phyloP scores from a whole-genome alignment of 2,888 invertebrate species.

The Tipula confusa region DNA sequence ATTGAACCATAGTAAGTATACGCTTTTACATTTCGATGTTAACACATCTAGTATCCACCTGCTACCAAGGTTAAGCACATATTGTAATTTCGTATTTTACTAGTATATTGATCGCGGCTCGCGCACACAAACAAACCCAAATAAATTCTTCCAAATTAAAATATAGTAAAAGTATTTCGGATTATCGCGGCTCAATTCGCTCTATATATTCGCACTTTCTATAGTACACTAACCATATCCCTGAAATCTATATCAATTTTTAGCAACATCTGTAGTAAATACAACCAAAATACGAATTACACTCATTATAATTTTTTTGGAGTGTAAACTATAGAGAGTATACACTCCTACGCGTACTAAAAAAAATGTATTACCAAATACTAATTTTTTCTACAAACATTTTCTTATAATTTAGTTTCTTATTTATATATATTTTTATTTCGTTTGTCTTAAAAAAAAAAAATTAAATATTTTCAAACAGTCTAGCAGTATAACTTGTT shows the following conservation, averaged over 20 bases:
- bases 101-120: background rate
- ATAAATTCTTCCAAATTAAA: background rate
- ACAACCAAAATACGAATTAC: background rate
- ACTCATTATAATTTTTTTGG: background rate
- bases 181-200: background rate
- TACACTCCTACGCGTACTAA: background rate
- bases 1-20: no score
- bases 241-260: background rate
- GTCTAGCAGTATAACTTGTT: background rate
- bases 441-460: background rate
- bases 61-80: background rate
- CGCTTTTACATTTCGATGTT: no score
- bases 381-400: background rate
- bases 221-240: background rate
- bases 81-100: background rate
- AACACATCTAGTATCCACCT: no score
- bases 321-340: background rate
- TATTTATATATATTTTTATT: background rate
- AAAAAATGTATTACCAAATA: background rate
- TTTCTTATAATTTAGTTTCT: slow-evolving; percentile 14
- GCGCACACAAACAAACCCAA: background rate
- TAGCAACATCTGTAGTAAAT: background rate
- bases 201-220: background rate
- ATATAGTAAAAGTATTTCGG: background rate
- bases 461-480: slow-evolving; percentile 4